phyloP scores from a whole-genome alignment of 2,113 vertebrate species.

The Petaurus breviceps region DNA sequence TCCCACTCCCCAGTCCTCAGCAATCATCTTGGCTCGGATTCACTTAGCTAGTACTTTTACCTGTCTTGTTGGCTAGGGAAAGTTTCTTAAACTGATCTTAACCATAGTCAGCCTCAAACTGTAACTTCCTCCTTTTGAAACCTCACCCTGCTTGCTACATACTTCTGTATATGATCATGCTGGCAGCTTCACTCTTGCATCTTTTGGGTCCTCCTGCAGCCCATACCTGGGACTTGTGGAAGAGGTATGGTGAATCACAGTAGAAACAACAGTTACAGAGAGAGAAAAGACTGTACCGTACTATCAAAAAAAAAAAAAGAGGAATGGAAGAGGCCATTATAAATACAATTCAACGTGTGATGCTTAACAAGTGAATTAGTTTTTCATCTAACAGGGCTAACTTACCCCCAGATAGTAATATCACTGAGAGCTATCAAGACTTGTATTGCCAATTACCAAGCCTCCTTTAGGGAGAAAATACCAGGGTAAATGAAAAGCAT shows the following conservation, averaged over 20 bases:
- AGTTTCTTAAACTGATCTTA: not conserved
- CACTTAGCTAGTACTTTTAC: not conserved
- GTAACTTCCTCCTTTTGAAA: not conserved
- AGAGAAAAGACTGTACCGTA: conserved; percentile 45
- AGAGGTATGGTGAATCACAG: conserved; percentile 58
- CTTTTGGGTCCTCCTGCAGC: conserved; percentile 1
- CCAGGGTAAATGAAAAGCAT: conserved; percentile 8
- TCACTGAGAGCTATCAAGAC: conserved; percentile 21
- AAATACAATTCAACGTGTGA: conserved; percentile 45
- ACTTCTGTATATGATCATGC: conserved; percentile 41
- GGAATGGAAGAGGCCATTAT: conserved; percentile 47
- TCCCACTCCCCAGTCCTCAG: not conserved
- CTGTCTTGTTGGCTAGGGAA: not conserved
- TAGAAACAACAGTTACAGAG: conserved; percentile 45
- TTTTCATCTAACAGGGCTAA: conserved; percentile 39
- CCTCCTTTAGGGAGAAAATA: conserved; percentile 40
- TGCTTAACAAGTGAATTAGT: conserved; percentile 28
- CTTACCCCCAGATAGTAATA: conserved; percentile 10
- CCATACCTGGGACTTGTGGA: conserved; percentile 44
- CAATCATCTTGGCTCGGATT: not conserved
- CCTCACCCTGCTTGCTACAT: not conserved
- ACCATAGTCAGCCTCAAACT: not conserved
- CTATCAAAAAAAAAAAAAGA: conserved; percentile 47
- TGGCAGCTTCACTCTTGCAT: conserved; percentile 12
- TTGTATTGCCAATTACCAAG: conserved; percentile 26